Evolutionary conservation across 2,888 invertebrate genomes (phyloP).

Genomic region (Parasteatoda lunata): DNA sequence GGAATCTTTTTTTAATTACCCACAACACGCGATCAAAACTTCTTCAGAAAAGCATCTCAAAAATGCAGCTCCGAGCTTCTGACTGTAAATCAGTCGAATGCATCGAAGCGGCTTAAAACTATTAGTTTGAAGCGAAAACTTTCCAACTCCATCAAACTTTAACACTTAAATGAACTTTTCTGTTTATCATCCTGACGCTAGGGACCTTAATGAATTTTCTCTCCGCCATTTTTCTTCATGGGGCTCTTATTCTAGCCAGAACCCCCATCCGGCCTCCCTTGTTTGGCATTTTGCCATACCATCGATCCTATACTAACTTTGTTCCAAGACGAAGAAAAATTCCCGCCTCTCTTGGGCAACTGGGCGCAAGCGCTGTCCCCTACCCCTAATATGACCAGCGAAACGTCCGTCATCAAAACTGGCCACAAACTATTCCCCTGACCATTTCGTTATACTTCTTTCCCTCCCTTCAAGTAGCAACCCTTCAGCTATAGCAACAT

Average conservation of each 20-base stretch:
- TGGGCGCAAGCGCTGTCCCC: conserved; percentile 53
- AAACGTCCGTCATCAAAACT: conserved; percentile 49
- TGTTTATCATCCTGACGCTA: conserved; percentile 68
- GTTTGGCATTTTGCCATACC: conserved; percentile 65
- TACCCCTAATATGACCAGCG: conserved; percentile 18
- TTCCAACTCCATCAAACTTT: conserved; percentile 68
- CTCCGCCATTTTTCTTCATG: conserved; percentile 67
- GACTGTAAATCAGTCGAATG: conserved; percentile 64
- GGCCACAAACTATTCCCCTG: conserved; percentile 52
- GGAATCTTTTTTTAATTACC: conserved; percentile 50
- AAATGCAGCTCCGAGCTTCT: conserved; percentile 53
- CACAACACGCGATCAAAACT: conserved; percentile 24
- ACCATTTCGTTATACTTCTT: conserved; percentile 30
- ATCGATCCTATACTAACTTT: conserved; percentile 57
- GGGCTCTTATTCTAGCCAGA: conserved; percentile 52
- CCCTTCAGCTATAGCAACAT: conserved; percentile 17
- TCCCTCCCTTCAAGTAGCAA: conserved; percentile 8
- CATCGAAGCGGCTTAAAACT: conserved; percentile 67
- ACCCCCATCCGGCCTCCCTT: conserved; percentile 47
- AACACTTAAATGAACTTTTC: conserved; percentile 69
- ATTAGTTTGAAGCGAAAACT: conserved; percentile 68
- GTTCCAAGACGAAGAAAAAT: conserved; percentile 67
- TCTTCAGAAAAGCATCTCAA: conserved; percentile 59
- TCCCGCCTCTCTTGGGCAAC: conserved; percentile 39
- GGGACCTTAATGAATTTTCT: conserved; percentile 68